Evolutionary conservation across 1,140 invertebrate genomes (phyloP), one percentile per base, ranked within the genome.

Genomic region (Manduca sexta): DNA sequence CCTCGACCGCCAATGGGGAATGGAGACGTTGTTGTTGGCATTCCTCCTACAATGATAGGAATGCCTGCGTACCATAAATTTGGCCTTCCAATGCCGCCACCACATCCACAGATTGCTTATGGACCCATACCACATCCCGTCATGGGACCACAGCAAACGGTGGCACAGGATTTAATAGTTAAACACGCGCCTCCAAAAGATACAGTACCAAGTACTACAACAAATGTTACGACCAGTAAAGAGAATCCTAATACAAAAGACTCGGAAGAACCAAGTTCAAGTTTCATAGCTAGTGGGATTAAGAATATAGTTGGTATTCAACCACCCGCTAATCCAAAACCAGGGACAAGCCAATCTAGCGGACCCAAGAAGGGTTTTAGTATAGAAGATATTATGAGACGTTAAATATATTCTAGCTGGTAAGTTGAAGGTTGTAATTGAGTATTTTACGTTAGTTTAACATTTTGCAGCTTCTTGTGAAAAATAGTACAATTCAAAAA

Each of bases 361-460:
- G 65, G 85, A 56, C 58, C 88, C 71, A 82, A 90, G 86, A 85
- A 91, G 69, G 91, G 91, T 18, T 92, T 92, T 71, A 92, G 90
- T 69, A 92, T 92, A 80, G 91, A 91, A 70, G 91, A 92, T 57
- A 92, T 92, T 45, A 92, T 92, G 91, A 85, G 91, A 64, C 89
- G 90, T 72, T 92, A 83, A 84, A n/a, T 4, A 6, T n/a, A 29
- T n/a, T n/a, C n/a, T 18, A 17, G 12, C 2, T 45, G n/a, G n/a
- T 35, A 35, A 35, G 33, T n/a, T n/a, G 5, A 12, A 11, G 13
- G 33, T 35, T 35, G 33, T 26, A 26, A 26, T 26, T 26, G 21
- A 8, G 4, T 26, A 26, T 1, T 11, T 14, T 35, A 14, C 5
- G 13, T 11, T 12, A 35, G n/a, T n/a, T n/a, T n/a, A 11, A n/a